These are phyloP conservation scores for Drosophila emarginata DNA, from an alignment of 2,888 invertebrate genomes.

Conservation along the genomic window DNA sequence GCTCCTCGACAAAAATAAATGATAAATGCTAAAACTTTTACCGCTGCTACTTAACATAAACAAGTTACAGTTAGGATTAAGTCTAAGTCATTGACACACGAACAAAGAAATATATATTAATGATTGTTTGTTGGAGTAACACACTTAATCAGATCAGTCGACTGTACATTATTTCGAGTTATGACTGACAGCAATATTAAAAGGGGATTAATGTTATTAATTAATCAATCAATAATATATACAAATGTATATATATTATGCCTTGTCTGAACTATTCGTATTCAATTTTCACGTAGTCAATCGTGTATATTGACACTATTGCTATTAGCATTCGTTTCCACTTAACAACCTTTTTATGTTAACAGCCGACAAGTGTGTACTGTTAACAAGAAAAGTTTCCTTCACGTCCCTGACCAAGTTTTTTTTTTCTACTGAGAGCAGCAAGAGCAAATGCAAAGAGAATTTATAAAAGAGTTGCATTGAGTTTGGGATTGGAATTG, in stretches of 20 bases:
- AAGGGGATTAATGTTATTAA: too few species aligned
- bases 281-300: constrained; percentile 2
- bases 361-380: constrained; percentile 15
- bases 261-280: not conserved
- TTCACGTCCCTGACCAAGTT: constrained; percentile 65
- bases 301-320: not conserved
- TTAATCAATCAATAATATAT: too few species aligned
- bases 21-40: constrained; percentile 6
- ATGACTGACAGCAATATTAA: too few species aligned
- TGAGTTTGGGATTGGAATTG: constrained; percentile 31
- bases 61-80: constrained; percentile 1
- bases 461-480: not conserved
- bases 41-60: constrained; percentile 2
- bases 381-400: constrained; percentile 38
- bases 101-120: not conserved
- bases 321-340: constrained; percentile 9
- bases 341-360: constrained; percentile 14
- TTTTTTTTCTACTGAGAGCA: too few species aligned
- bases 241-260: too few species aligned
- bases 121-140: not conserved
- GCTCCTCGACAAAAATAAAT: not conserved
- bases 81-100: constrained; percentile 12
- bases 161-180: not conserved
- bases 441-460: constrained; percentile 15
- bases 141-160: not conserved